Percentiles rank a stretch among this genome's conserved stretches.
These are phyloP conservation scores for Paracentrotus lividus DNA, from an alignment of 53 echinoderm and acorn worm species.

Conservation along the genomic window DNA sequence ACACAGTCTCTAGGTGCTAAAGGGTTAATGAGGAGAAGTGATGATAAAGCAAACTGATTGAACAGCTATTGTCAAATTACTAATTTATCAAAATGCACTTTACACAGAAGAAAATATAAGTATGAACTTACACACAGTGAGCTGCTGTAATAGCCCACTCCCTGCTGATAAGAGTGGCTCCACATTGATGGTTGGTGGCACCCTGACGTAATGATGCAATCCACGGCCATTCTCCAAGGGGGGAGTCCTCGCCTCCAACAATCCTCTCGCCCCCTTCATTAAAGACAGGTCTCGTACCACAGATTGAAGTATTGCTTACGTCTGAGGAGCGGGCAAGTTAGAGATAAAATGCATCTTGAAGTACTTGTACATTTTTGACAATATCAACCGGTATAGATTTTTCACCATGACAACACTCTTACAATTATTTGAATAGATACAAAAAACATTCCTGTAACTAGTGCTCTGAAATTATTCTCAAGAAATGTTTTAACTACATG, in stretches of 20 bases:
- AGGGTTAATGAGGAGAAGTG: too few relatives aligned
- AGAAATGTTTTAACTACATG: too few relatives aligned
- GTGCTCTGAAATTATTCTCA: too few relatives aligned
- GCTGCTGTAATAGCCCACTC: conserved; percentile 89
- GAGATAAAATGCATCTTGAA: not conserved
- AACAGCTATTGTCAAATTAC: too few relatives aligned
- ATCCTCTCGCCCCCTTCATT: conserved; percentile 62
- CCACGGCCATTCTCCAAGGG: conserved; percentile 85
- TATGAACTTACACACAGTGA: conserved; percentile 84
- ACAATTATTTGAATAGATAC: too few relatives aligned
- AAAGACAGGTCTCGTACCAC: conserved; percentile 76
- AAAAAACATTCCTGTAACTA: too few relatives aligned
- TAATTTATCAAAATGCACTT: not conserved
- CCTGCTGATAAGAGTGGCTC: conserved; percentile 75
- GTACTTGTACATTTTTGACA: too few relatives aligned
- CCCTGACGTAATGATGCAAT: conserved; percentile 75
- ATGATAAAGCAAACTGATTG: too few relatives aligned
- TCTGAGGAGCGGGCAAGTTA: conserved; percentile 63
- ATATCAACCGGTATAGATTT: too few relatives aligned
- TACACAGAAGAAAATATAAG: not conserved
- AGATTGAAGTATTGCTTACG: conserved; percentile 79
- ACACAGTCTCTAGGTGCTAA: too few relatives aligned
- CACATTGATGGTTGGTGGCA: conserved; percentile 73
- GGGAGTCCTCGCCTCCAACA: conserved; percentile 78
- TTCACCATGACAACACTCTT: too few relatives aligned